phyloP scores from a whole-genome alignment of 2,113 vertebrate species.

The Rallus limicola region DNA sequence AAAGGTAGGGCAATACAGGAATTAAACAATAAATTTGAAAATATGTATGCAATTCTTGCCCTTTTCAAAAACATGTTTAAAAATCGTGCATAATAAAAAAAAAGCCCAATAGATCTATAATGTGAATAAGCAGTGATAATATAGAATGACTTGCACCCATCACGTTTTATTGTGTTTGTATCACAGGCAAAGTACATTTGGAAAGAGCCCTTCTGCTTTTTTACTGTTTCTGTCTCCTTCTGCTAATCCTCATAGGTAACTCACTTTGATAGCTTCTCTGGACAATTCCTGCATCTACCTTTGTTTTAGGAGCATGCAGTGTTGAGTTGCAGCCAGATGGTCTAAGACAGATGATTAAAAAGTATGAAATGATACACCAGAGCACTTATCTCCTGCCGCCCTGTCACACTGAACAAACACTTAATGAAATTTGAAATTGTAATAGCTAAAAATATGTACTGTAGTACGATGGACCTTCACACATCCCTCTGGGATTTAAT shows the following conservation, averaged over 20 bases:
- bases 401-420: slow-evolving; percentile 1
- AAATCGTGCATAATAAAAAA: not conserved
- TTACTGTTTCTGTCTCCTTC: not conserved
- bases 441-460: slow-evolving; percentile 20
- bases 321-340: slow-evolving; percentile 44
- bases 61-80: not conserved
- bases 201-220: slow-evolving; percentile 5
- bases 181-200: not conserved
- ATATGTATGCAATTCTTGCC: not conserved
- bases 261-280: not conserved
- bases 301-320: not conserved
- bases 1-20: not conserved
- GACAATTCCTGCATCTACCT: not conserved
- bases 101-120: not conserved
- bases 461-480: not conserved
- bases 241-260: not conserved
- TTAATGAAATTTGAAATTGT: slow-evolving; percentile 39
- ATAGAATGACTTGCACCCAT: not conserved
- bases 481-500: not conserved
- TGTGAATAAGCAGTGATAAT: not conserved
- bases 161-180: not conserved
- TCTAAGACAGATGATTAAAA: slow-evolving; percentile 43
- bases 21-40: not conserved
- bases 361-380: not conserved
- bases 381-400: slow-evolving; percentile 8